Conservation (phyloP, 2,113 vertebrate species). For the Nerophis lumbriciformis region DNA sequence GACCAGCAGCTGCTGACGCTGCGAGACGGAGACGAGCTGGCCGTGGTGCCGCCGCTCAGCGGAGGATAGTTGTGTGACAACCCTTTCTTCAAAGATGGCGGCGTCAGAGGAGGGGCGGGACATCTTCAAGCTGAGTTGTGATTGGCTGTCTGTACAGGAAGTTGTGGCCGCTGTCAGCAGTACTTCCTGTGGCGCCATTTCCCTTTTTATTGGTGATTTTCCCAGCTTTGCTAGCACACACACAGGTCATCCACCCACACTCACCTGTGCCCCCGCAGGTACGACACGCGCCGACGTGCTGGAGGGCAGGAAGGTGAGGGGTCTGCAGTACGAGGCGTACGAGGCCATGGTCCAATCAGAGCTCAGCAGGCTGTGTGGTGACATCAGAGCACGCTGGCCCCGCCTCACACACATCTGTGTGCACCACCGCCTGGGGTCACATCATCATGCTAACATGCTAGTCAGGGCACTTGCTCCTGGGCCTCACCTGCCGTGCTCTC, state of each 20-base stretch:
- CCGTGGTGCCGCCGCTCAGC: slow-evolving; percentile 90
- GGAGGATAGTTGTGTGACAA: slow-evolving; percentile 74
- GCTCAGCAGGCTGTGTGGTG: slow-evolving; percentile 79
- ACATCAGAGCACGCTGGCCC: slow-evolving; percentile 80
- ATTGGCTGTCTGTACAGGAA: slow-evolving; percentile 79
- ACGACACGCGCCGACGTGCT: slow-evolving; percentile 82
- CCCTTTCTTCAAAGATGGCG: neutral
- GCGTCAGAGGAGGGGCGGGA: slow-evolving; percentile 45
- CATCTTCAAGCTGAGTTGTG: slow-evolving; percentile 74
- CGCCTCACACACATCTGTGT: slow-evolving; percentile 78
- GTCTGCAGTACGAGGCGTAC: slow-evolving; percentile 89
- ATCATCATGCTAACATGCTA: neutral
- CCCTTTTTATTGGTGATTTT: slow-evolving; percentile 80
- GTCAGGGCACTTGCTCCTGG: neutral
- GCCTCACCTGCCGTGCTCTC: neutral
- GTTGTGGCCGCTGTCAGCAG: slow-evolving; percentile 76
- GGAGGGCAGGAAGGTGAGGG: slow-evolving; percentile 80
- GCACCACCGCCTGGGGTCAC: slow-evolving; percentile 86
- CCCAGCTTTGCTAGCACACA: neutral
- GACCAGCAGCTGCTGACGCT: slow-evolving; percentile 78
- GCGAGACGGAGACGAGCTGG: slow-evolving; percentile 86
- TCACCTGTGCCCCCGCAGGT: slow-evolving; percentile 59
- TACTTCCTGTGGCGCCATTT: slow-evolving; percentile 81
- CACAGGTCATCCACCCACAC: too few species aligned
- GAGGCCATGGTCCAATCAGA: slow-evolving; percentile 83